Conservation (phyloP, 2,113 vertebrate species). For the Phyllostomus hastatus region DNA sequence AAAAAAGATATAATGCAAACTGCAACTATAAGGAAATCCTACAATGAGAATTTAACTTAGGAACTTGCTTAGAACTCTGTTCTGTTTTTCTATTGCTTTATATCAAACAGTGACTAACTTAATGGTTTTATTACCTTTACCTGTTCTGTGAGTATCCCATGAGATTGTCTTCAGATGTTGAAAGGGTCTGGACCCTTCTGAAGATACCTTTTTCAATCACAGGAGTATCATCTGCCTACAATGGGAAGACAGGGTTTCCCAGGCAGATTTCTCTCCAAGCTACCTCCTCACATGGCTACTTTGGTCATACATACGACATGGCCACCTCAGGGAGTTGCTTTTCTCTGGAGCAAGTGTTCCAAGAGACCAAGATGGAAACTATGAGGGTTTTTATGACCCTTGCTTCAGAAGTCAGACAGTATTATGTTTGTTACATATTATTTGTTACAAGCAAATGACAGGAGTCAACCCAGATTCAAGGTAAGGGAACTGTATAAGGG, state of each 20-base stretch:
- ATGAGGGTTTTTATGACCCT: background rate
- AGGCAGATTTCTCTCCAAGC: background rate
- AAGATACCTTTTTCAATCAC: background rate
- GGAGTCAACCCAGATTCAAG: background rate
- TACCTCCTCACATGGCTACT: accelerated
- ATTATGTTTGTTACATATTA: background rate
- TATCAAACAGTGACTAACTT: background rate
- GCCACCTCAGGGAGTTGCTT: background rate
- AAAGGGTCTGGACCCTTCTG: background rate
- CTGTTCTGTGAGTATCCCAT: background rate
- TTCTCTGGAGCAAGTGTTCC: background rate
- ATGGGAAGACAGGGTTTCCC: accelerated
- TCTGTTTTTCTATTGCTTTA: background rate
- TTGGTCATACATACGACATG: background rate
- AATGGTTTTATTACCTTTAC: background rate
- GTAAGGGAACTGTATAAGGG: background rate
- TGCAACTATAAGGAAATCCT: background rate
- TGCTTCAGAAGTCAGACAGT: background rate
- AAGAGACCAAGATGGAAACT: background rate
- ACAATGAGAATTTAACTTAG: background rate
- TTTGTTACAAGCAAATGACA: background rate
- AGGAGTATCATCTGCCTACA: background rate
- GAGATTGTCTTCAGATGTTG: background rate
- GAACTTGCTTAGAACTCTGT: background rate
- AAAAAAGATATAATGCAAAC: background rate